Evolutionary conservation across 2,113 vertebrate genomes (phyloP).

Genomic region (Equus przewalskii): DNA sequence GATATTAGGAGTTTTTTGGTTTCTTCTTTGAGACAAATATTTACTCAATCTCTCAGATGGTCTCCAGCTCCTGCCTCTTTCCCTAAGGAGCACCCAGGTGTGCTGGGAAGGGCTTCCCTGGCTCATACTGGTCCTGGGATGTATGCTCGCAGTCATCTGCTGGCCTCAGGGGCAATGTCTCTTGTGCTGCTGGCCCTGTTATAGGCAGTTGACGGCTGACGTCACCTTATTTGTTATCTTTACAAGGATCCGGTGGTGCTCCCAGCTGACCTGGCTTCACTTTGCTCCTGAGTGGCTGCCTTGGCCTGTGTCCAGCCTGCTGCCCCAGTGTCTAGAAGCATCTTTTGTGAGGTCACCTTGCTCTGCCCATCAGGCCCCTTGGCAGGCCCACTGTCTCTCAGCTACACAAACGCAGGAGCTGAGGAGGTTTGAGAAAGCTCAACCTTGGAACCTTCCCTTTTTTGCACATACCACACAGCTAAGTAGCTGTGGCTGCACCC

Average conservation of each 20-base stretch:
- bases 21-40: not conserved
- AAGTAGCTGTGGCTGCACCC: not conserved
- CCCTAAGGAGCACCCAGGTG: not conserved
- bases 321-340: not conserved
- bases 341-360: not conserved
- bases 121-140: not conserved
- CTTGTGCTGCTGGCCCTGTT: not conserved
- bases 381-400: not conserved
- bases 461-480: not conserved
- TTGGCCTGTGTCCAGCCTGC: not conserved
- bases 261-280: not conserved
- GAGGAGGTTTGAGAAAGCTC: not conserved
- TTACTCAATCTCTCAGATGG: not conserved
- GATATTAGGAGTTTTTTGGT: not conserved
- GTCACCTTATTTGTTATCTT: not conserved
- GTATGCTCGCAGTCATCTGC: not conserved
- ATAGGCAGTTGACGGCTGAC: not conserved
- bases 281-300: not conserved
- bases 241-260: not conserved
- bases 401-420: not conserved
- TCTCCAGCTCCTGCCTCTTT: not conserved
- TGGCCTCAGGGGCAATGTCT: not conserved
- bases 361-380: not conserved
- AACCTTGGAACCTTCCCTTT: not conserved
- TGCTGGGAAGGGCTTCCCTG: not conserved